phyloP scores from a whole-genome alignment of 2,797 vertebrate species.

The Peromyscus attwateri region DNA sequence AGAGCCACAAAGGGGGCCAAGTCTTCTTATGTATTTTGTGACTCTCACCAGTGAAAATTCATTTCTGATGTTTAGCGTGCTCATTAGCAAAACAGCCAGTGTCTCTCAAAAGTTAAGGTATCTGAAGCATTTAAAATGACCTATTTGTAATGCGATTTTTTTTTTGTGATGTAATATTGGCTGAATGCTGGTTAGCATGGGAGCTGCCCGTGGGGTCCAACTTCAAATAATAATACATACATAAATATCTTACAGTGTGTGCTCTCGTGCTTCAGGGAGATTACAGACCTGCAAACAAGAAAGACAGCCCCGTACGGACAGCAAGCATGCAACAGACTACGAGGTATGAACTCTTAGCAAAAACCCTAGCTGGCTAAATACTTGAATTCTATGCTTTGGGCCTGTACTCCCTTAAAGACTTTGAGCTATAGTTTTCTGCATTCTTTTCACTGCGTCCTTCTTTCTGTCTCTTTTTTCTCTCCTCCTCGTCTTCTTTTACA shows the following conservation, averaged over 20 bases:
- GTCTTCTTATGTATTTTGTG: neutral
- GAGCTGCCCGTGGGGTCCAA: neutral
- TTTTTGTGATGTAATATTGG: neutral
- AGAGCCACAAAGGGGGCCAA: neutral
- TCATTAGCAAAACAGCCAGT: neutral
- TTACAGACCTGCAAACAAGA: neutral
- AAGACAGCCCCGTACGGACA: neutral
- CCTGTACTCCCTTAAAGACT: neutral
- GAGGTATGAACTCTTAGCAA: neutral
- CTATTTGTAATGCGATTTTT: neutral
- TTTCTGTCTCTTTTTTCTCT: neutral
- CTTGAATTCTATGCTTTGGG: constrained; percentile 5
- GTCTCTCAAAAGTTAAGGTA: constrained; percentile 16
- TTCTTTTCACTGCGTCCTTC: no score
- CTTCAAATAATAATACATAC: neutral
- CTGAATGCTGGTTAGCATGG: neutral
- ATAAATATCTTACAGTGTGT: neutral
- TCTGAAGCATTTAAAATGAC: neutral
- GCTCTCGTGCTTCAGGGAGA: neutral
- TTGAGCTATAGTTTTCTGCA: neutral
- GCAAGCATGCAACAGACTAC: neutral
- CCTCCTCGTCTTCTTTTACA: neutral
- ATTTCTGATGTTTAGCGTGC: neutral
- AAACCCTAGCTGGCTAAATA: neutral
- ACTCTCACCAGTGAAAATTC: neutral